Percentiles rank a stretch among this genome's conserved stretches.
Conservation (phyloP, 2,113 vertebrate genomes). For the Myrmophylax atrothorax region DNA sequence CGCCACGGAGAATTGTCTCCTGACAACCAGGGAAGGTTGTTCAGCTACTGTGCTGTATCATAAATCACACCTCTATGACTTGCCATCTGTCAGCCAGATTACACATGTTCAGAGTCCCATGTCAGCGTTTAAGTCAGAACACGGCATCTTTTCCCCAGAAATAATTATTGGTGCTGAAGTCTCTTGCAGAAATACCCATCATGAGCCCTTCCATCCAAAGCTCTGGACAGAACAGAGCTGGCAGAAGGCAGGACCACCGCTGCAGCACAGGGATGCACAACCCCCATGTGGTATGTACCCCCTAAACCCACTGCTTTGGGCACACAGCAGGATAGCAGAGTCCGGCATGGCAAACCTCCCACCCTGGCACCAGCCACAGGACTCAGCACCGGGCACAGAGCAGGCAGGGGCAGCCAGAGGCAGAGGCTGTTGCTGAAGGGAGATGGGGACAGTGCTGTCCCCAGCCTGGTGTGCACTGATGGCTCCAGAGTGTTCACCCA, state of each 20-base stretch:
- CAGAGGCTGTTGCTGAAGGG: background rate
- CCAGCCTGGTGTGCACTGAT: background rate
- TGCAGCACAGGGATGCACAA: background rate
- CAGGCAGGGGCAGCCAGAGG: background rate
- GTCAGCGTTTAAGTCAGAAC: conserved; percentile 17
- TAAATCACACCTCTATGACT: conserved; percentile 61
- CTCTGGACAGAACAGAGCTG: background rate
- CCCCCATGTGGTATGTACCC: accelerated
- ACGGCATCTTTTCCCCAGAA: conserved; percentile 31
- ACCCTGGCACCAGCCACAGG: background rate
- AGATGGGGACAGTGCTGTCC: background rate
- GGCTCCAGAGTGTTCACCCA: accelerated
- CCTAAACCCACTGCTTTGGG: background rate
- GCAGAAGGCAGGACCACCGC: background rate
- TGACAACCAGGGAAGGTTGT: conserved; percentile 55
- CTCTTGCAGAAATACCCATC: background rate
- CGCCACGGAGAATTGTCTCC: background rate
- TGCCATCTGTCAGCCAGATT: conserved; percentile 60
- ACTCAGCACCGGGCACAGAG: background rate
- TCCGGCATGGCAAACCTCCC: accelerated
- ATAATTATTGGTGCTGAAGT: background rate
- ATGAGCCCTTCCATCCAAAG: background rate
- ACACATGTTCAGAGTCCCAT: conserved; percentile 43
- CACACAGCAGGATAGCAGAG: accelerated
- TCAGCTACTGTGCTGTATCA: conserved; percentile 53